Percentiles rank a stretch among this genome's conserved stretches.
phyloP scores from a whole-genome alignment of 2,113 vertebrate genomes.

The Caretta caretta region DNA sequence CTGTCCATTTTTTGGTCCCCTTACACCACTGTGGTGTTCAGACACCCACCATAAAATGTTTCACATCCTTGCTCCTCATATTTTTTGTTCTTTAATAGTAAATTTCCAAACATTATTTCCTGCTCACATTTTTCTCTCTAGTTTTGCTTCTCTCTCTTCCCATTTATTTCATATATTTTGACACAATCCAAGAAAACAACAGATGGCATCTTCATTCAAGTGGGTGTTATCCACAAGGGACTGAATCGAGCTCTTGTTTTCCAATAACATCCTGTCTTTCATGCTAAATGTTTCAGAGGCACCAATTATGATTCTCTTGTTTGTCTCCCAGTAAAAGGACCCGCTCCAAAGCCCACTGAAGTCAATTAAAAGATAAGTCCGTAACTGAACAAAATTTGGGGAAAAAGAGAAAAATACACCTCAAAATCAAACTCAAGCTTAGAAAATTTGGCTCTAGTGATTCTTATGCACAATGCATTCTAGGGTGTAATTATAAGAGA shows the following conservation, averaged over 20 bases:
- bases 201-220: conserved; percentile 66
- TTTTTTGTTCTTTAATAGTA: not conserved
- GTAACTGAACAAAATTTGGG: not conserved
- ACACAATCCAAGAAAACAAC: conserved; percentile 61
- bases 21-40: not conserved
- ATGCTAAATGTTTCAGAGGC: conserved; percentile 48
- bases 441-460: not conserved
- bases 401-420: not conserved
- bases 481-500: not conserved
- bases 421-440: not conserved
- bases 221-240: conserved; percentile 55
- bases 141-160: conserved; percentile 27
- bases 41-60: not conserved
- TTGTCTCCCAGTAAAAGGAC: not conserved
- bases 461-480: not conserved
- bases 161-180: conserved; percentile 56
- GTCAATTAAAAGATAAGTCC: not conserved
- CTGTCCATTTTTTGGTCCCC: not conserved
- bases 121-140: not conserved
- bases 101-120: conserved; percentile 12
- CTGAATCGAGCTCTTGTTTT: conserved; percentile 52
- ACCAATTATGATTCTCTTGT: not conserved
- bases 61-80: not conserved
- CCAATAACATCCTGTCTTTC: conserved; percentile 49
- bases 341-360: not conserved